Percentiles rank a stretch among this genome's conserved stretches.
Evolutionary conservation across 2,888 invertebrate species (phyloP).

Genomic region (Agrochola lota): DNA sequence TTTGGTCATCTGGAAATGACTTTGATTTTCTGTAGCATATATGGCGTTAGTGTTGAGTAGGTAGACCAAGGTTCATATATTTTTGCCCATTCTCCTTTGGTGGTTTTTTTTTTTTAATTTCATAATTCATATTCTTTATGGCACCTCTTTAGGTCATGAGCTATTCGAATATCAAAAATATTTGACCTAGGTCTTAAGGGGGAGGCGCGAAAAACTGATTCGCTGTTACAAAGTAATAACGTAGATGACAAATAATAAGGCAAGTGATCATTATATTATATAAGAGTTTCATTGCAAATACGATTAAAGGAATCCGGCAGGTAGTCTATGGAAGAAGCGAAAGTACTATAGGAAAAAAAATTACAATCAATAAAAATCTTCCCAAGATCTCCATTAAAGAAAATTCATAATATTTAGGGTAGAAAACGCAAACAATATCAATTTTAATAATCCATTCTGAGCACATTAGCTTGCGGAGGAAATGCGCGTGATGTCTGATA

Average conservation of each 20-base stretch:
- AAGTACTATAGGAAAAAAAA: background rate
- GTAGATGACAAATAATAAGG: background rate
- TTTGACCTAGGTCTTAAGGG: too few species aligned
- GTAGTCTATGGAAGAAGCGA: background rate
- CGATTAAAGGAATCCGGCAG: background rate
- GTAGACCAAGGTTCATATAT: too few species aligned
- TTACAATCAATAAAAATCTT: background rate
- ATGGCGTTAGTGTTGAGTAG: too few species aligned
- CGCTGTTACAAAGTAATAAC: too few species aligned
- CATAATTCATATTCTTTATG: too few species aligned
- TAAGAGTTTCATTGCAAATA: background rate
- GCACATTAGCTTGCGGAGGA: conserved; percentile 65
- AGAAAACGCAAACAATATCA: conserved; percentile 59
- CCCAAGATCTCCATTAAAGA: background rate
- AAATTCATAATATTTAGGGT: conserved; percentile 34
- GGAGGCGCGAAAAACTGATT: too few species aligned
- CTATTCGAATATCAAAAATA: too few species aligned
- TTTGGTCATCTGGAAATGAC: too few species aligned
- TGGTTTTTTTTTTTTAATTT: too few species aligned
- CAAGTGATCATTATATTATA: background rate
- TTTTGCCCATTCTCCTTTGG: too few species aligned
- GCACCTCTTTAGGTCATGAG: too few species aligned
- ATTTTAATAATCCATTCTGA: conserved; percentile 65
- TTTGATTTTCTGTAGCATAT: too few species aligned
- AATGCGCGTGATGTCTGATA: conserved; percentile 70